Evolutionary conservation across 2,797 vertebrate genomes (phyloP), one percentile per base, ranked within the genome.

Genomic region (Parauchenoglanis punctatus): DNA sequence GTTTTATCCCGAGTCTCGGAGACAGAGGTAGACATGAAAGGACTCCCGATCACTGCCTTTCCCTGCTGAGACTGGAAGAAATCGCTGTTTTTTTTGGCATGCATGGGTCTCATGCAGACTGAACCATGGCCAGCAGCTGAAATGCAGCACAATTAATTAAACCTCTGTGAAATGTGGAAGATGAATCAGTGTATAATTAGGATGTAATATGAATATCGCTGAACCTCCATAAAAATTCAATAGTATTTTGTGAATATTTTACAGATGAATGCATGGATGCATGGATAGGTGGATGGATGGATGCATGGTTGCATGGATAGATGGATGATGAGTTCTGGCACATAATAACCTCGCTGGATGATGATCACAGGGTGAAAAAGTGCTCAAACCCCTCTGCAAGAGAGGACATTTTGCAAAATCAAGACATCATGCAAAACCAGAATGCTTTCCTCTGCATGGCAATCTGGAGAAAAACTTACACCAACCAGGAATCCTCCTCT

Each of bases 81-180:
- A 87, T 90, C 87, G 88, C 23, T 61, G 91, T 54, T 44, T 91
- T 91, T 93, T 81, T 59, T 40, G n/a, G 70, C 95, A 94, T 95
- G 94, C 95, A 87, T 85, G 80, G 84, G 46, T 83, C 54, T 82
- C 94, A 95, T 94, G 95, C 94, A 92, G 91, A 91, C 91, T 92
- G 90, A 87, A 76, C 7, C 11, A 87, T 88, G 25, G 88, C 88
- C 67, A 84, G 77, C 77, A 83, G 80, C 54, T 86, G 65, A 85
- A 88, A 87, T 87, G 88, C 87, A 90, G 86, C 58, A 75, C 46
- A 85, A 87, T 63, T 31, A 81, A 76, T 85, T 40, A 58, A 10
- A 46, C 17, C 58, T 59, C 18, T 75, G 81, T 18, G 59, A 40
- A 90, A 17, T 56, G 70, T 15, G 59, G 31, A 90, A 20, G 58